Evolutionary conservation across 1,140 invertebrate species (phyloP), one percentile per base, ranked within the genome.

Genomic region (Drosophila lowei): DNA sequence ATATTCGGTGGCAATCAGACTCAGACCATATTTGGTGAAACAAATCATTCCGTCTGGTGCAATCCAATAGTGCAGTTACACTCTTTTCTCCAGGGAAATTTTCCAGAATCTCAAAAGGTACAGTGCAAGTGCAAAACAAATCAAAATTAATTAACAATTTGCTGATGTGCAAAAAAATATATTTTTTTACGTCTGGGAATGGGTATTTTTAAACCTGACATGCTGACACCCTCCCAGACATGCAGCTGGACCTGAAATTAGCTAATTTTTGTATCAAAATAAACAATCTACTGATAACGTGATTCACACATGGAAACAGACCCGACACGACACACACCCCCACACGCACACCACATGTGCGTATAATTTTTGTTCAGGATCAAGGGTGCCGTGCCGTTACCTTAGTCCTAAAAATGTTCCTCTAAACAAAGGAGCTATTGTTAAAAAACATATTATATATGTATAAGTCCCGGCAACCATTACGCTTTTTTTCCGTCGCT

Each of bases 241-340:
- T 4, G 38, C 23, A 23, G 41, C 16, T 30, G 53, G 41, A 59
- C 72, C 49, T 13, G 16, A 7, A 56, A 75, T 75, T 75, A 59
- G 48, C 70, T 66, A 75, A 75, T 66, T 74, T 74, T 58, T 43
- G 54, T 65, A 74, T 74, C 61, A 66, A 75, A 54, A 74, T 75
- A 74, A 75, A 66, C 72, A 75, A 54, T 4, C 15, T 2, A 21
- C 49, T 75, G 72, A 76, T 76, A 76, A 76, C 13, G 47, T 38
- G 21, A 16, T 34, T 34, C 34, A 38, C 34, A 38, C 34, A 38
- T 34, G 30, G 30, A 44, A 54, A 56, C 61, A 21, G 23, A 41
- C 52, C 25, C 21, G 21, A 25, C 5, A 5, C 4, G 23, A 25
- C 18, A 50, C 41, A 28, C 54, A 16, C 68, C 4, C 56, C 54